A percentile compares a stretch with the other conserved stretches of the same genome.
Evolutionary conservation across 2,797 vertebrate species (phyloP).

Genomic region (Falco concolor): DNA sequence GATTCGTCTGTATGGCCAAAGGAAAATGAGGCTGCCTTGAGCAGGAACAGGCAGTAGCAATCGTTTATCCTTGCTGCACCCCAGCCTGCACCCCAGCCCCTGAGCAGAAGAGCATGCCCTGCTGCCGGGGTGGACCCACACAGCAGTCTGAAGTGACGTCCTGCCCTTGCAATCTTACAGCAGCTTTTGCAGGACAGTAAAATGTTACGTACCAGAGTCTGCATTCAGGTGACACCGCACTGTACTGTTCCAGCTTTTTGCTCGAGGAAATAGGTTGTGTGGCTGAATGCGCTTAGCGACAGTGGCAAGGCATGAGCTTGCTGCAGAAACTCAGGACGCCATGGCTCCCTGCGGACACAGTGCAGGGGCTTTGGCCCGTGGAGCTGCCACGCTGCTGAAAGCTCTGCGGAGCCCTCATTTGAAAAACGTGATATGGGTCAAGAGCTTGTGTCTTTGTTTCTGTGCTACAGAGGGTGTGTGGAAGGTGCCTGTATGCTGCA

Average conservation of each 20-base stretch:
- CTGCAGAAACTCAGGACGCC: background rate
- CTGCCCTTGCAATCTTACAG: no score
- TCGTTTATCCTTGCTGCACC: background rate
- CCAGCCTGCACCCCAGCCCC: background rate
- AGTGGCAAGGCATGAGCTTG: background rate
- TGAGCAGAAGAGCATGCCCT: background rate
- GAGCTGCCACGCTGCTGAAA: background rate
- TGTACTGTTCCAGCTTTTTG: background rate
- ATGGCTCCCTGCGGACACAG: background rate
- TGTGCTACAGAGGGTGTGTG: background rate
- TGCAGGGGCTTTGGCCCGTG: fast-evolving
- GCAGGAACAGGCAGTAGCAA: background rate
- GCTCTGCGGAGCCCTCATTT: background rate
- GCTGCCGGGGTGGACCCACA: background rate
- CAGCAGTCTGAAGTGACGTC: fast-evolving
- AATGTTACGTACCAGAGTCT: background rate
- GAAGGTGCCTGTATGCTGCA: background rate
- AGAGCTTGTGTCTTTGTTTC: background rate
- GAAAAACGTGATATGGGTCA: no score
- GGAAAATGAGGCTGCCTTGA: background rate
- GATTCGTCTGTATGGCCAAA: background rate
- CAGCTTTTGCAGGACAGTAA: background rate
- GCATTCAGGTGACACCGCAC: background rate
- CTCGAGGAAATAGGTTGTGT: background rate
- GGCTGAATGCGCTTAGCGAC: background rate